Conservation (phyloP, 2,888 invertebrate species). For the Nephrotoma appendiculata region DNA sequence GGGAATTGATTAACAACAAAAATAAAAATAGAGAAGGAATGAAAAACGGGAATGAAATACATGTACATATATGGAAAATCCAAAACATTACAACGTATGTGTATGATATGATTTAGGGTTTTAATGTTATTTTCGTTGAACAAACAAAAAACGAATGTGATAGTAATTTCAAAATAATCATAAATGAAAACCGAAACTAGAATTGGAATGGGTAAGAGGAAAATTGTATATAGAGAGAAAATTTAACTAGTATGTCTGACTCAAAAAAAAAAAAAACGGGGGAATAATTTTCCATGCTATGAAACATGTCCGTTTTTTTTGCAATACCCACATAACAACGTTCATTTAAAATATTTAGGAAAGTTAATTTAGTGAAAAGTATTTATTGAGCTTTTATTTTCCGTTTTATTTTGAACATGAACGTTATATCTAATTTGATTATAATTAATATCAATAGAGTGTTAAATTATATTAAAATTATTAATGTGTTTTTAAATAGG, state of each 20-base stretch:
- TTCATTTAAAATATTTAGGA: background rate
- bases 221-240: background rate
- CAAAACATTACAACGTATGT: background rate
- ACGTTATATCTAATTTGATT: background rate
- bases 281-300: background rate
- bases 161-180: background rate
- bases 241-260: background rate
- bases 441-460: background rate
- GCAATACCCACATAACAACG: background rate
- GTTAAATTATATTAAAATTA: background rate
- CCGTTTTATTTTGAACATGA: background rate
- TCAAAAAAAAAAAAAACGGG: background rate
- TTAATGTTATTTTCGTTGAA: background rate
- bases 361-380: background rate
- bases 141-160: background rate
- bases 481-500: background rate
- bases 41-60: background rate
- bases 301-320: background rate
- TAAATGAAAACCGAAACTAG: background rate
- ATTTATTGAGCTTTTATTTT: background rate
- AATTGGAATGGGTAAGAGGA: background rate
- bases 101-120: background rate
- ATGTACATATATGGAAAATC: background rate
- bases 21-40: background rate
- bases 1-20: background rate